Conservation (phyloP, 2,797 vertebrate genomes). For the Crenichthys baileyi region DNA sequence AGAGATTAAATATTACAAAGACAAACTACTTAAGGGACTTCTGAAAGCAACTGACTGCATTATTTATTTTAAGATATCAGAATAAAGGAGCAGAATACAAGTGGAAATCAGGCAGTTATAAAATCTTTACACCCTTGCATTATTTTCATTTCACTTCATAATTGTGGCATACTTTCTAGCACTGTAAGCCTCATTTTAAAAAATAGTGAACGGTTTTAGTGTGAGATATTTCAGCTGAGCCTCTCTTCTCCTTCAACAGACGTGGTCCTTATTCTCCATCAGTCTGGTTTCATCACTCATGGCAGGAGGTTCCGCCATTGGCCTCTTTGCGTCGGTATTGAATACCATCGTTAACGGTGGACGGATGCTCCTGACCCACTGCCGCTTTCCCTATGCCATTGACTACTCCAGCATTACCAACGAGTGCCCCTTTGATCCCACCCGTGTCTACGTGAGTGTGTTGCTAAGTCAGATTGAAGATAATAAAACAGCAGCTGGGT, state of each 20-base stretch:
- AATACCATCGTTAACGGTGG: conserved; percentile 82
- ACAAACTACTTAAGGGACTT: background rate
- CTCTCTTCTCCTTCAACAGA: conserved; percentile 68
- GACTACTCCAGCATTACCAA: conserved; percentile 76
- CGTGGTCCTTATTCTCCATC: conserved; percentile 80
- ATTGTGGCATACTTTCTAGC: background rate
- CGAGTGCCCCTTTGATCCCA: conserved; percentile 92
- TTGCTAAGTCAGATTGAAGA: conserved; percentile 9
- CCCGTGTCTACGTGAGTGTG: conserved; percentile 88
- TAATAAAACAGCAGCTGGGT: background rate
- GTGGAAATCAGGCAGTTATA: background rate
- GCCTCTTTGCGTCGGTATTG: conserved; percentile 81
- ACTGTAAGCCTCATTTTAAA: background rate
- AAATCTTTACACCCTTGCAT: too few species aligned
- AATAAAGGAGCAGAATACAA: background rate
- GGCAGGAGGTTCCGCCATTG: conserved; percentile 82
- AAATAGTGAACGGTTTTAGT: background rate
- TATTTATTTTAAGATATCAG: background rate
- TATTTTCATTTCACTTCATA: too few species aligned
- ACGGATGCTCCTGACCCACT: conserved; percentile 83
- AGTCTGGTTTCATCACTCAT: conserved; percentile 78
- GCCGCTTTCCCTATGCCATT: conserved; percentile 69
- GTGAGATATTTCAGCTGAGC: background rate
- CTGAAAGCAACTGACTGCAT: too few species aligned
- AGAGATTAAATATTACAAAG: background rate